phyloP scores from a whole-genome alignment of 2,113 vertebrate genomes.

The Indicator indicator region DNA sequence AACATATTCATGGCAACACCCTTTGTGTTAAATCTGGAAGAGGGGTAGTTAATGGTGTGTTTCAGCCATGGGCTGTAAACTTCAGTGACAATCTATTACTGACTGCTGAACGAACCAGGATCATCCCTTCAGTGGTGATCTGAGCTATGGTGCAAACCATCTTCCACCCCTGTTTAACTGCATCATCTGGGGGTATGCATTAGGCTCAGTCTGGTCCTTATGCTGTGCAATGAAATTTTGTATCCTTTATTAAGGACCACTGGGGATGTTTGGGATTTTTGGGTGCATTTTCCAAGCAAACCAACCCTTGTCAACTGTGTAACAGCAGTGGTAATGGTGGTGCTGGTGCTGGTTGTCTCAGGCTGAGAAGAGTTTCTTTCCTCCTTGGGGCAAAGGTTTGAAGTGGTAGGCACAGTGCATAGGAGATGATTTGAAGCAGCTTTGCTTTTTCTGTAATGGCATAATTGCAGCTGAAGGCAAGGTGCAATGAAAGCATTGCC shows the following conservation, averaged over 20 bases:
- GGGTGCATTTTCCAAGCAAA: background rate
- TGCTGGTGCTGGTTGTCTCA: background rate
- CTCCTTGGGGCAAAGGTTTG: background rate
- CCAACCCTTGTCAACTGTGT: background rate
- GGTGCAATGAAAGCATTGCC: background rate
- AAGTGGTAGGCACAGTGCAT: background rate
- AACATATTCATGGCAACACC: slow-evolving; percentile 74
- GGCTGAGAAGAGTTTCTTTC: background rate
- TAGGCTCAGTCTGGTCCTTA: background rate
- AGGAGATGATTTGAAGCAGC: background rate
- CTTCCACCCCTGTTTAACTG: background rate
- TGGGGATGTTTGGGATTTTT: background rate
- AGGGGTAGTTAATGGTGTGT: slow-evolving; percentile 68
- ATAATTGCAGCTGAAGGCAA: background rate
- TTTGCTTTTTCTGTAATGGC: background rate
- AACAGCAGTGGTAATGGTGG: background rate
- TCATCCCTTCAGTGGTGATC: background rate
- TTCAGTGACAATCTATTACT: slow-evolving; percentile 72
- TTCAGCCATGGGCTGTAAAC: slow-evolving; percentile 62
- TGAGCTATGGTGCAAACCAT: background rate
- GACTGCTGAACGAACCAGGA: slow-evolving; percentile 58
- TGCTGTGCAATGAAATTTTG: background rate
- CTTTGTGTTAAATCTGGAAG: slow-evolving; percentile 75
- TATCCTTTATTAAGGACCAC: background rate
- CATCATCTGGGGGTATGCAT: background rate